These are phyloP conservation scores for Isotomurus palustris DNA, from an alignment of 2,888 invertebrate species.

Conservation along the genomic window DNA sequence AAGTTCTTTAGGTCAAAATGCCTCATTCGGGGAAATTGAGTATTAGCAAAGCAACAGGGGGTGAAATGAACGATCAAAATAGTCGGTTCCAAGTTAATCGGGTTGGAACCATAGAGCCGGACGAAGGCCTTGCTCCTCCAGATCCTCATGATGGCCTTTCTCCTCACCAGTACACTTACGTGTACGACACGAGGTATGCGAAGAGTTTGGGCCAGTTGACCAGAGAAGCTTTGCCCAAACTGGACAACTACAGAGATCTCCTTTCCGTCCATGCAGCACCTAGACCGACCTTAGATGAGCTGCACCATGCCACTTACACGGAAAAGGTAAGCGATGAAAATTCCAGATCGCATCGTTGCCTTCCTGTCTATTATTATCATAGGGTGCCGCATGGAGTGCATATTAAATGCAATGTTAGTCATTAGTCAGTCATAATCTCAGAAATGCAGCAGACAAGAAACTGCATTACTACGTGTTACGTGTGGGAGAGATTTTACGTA, in stretches of 20 bases:
- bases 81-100: slow-evolving; percentile 47
- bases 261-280: slow-evolving; percentile 47
- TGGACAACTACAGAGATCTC: slow-evolving; percentile 52
- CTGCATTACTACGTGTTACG: no score
- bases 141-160: slow-evolving; percentile 22
- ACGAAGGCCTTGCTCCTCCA: slow-evolving; percentile 1
- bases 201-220: slow-evolving; percentile 62
- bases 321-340: slow-evolving; percentile 46
- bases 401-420: no score
- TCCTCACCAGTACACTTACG: slow-evolving; percentile 45
- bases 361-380: no score
- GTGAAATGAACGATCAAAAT: slow-evolving; percentile 42
- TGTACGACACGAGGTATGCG: slow-evolving; percentile 46
- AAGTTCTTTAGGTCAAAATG: no score
- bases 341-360: no score
- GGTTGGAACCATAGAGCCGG: slow-evolving; percentile 30
- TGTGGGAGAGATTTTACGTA: no score
- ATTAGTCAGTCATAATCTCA: no score
- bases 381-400: no score
- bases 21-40: slow-evolving; percentile 39
- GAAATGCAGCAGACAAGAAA: no score
- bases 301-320: slow-evolving; percentile 52
- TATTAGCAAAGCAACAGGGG: slow-evolving; percentile 35
- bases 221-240: slow-evolving; percentile 52
- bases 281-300: slow-evolving; percentile 50